A percentile compares a stretch with the other conserved stretches of the same genome.
phyloP scores from a whole-genome alignment of 2,113 vertebrate genomes.

The Onychostoma macrolepis region DNA sequence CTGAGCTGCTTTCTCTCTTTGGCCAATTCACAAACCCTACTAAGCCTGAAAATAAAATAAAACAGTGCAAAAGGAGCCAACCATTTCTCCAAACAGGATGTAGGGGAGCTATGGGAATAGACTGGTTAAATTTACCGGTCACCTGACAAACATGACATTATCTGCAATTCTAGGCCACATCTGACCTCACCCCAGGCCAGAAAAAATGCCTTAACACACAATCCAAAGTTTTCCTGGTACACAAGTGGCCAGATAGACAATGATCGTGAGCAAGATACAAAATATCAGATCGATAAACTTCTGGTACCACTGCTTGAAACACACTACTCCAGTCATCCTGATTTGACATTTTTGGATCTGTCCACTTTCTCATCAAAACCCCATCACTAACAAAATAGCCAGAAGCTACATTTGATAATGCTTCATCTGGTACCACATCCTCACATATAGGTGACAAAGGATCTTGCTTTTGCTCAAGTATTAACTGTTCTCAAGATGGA shows the following conservation, averaged over 20 bases:
- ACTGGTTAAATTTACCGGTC: too few relatives aligned
- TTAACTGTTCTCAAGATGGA: neutral
- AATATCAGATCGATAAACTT: neutral
- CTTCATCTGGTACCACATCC: neutral
- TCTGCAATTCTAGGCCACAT: too few relatives aligned
- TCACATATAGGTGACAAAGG: neutral
- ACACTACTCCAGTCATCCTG: neutral
- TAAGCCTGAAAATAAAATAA: too few relatives aligned
- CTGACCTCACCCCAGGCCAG: too few relatives aligned
- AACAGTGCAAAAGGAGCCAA: too few relatives aligned
- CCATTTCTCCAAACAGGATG: too few relatives aligned
- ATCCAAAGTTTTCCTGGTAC: neutral
- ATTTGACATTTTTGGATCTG: neutral
- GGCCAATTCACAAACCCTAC: too few relatives aligned
- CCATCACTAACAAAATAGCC: neutral
- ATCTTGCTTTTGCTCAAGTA: neutral
- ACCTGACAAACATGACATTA: too few relatives aligned
- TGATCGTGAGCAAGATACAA: neutral
- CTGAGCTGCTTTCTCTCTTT: too few relatives aligned
- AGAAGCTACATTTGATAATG: neutral
- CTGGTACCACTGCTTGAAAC: neutral
- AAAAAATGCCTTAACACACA: too few relatives aligned
- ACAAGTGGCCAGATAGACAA: neutral
- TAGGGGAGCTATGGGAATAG: too few relatives aligned
- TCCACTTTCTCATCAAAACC: slow-evolving; percentile 3